Base-by-base conservation (phyloP, 2,888 invertebrate species). In the Drosophila leonis region DNA sequence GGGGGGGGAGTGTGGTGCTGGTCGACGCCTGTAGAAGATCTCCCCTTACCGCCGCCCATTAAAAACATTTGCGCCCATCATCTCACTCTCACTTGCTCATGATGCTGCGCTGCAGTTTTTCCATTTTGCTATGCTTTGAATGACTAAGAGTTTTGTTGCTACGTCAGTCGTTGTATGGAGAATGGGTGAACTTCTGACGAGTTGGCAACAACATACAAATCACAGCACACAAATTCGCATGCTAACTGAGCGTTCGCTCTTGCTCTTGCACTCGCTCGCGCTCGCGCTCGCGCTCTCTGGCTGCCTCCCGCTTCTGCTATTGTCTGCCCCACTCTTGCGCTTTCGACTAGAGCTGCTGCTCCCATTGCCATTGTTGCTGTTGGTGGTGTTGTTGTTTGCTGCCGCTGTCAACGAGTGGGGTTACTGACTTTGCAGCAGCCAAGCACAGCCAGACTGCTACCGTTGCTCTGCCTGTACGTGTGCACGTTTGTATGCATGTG, bases 391-490 rank as follows among this genome's bases (percentile, higher is more conserved):
- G 44, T 65, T 60, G 72, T 62, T 64, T 69, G 60, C 52, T 61
- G 67, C 57, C 74, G 68, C 66, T 78, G 78, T 80, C 77, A 78
- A 78, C 80, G 88, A 88, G 88, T 88, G 87, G 87, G 87, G 87
- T 88, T 88, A 88, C 90, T 88, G 87, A 88, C 87, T 90, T 90
- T 90, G 69, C 90, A 83, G 83, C 90, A 88, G 88, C 86, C 88
- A 55, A 65, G 74, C 71, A 52, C 33, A 44, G 77, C 39, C 80
- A 62, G 63, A 69, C 56, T 69, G 76, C 65, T 78, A 74, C 78
- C 78, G 78, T 77, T 77, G 73, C 77, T 73, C 59, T 57, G 37
- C 41, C 27, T n/a, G n/a, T 59, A 35, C 51, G 33, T 52, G 41
- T 51, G 10, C 35, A 35, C 24, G 33, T 8, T 1, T 39, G 46